These are phyloP conservation scores for Rosalia funebris DNA, from an alignment of 2,888 invertebrate genomes.

Conservation along the genomic window DNA sequence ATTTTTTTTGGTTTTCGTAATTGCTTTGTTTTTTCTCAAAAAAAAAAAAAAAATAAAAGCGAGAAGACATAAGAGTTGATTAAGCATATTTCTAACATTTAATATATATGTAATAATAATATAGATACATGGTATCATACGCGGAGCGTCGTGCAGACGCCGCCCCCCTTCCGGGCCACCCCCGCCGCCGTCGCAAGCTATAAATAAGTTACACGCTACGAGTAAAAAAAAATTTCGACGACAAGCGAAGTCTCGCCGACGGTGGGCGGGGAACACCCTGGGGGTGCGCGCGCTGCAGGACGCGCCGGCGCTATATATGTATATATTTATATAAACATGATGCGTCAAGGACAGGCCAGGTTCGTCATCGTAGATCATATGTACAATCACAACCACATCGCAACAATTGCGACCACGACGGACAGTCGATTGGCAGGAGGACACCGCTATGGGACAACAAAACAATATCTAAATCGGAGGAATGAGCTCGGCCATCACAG, in stretches of 20 bases:
- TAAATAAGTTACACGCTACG: too few relatives aligned
- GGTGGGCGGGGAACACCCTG: not conserved
- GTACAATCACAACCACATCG: conserved; percentile 63
- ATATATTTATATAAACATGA: conserved; percentile 55
- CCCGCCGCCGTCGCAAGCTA: too few relatives aligned
- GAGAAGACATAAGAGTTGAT: conserved; percentile 61
- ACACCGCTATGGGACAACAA: conserved; percentile 47
- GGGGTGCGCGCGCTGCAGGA: not conserved
- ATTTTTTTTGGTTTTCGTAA: conserved; percentile 61
- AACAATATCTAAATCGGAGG: conserved; percentile 52
- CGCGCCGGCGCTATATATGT: conserved; percentile 9
- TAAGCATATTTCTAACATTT: conserved; percentile 62
- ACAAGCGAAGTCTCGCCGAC: too few relatives aligned
- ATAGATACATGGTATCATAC: conserved; percentile 63
- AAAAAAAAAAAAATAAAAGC: conserved; percentile 52
- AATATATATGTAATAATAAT: conserved; percentile 60
- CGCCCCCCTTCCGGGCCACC: not conserved
- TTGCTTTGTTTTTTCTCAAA: conserved; percentile 56
- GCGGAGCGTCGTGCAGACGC: conserved; percentile 10
- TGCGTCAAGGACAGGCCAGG: conserved; percentile 64
- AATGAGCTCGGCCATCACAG: conserved; percentile 60
- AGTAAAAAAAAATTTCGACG: too few relatives aligned
- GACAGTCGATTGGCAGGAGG: conserved; percentile 58
- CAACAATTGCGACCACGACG: conserved; percentile 52
- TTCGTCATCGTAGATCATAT: conserved; percentile 64